Percentiles rank a stretch among this genome's conserved stretches.
These are phyloP conservation scores for Numida meleagris DNA, from an alignment of 2,113 vertebrate species.

Conservation along the genomic window DNA sequence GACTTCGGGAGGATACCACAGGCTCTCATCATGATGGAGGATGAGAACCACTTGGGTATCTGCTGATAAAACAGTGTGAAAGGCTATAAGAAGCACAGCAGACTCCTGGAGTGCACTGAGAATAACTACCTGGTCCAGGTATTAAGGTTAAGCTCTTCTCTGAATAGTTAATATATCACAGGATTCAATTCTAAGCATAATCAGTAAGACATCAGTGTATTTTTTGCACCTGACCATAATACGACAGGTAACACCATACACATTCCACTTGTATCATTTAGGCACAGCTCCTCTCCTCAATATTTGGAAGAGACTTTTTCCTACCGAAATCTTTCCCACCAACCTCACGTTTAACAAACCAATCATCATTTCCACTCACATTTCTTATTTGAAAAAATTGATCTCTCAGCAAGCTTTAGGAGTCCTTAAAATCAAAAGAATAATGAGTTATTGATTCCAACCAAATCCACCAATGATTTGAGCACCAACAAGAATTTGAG, in stretches of 20 bases:
- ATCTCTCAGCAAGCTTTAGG: background rate
- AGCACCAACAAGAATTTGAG: background rate
- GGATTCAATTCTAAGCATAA: background rate
- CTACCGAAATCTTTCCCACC: background rate
- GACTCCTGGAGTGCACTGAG: background rate
- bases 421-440: slow-evolving; percentile 2
- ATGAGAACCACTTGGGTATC: background rate
- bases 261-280: background rate
- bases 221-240: background rate
- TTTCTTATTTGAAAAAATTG: slow-evolving; percentile 24
- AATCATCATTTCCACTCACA: background rate
- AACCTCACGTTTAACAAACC: background rate
- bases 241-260: background rate
- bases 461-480: background rate
- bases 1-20: background rate
- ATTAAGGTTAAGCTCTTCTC: background rate
- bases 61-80: background rate
- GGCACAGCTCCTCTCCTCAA: background rate
- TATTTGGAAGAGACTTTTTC: background rate
- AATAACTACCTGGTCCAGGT: background rate
- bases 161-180: background rate
- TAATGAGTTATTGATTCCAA: slow-evolving; percentile 40
- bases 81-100: too few relatives aligned
- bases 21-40: background rate
- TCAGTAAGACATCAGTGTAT: background rate